phyloP scores from a whole-genome alignment of 37 sponge, comb jelly and placozoan species.

The Hexactinellida sp. region DNA sequence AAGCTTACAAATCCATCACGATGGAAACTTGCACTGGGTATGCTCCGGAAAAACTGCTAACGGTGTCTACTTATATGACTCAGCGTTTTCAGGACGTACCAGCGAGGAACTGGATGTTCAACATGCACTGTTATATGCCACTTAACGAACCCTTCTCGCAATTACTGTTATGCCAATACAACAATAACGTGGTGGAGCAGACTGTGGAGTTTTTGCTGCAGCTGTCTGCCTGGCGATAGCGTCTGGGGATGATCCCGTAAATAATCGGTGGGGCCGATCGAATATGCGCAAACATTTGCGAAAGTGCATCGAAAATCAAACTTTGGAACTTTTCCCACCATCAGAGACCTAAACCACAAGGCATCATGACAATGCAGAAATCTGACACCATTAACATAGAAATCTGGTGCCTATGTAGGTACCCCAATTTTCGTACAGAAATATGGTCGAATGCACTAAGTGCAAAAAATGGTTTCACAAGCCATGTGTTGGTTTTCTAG shows the following conservation, averaged over 20 bases:
- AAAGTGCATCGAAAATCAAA: background rate
- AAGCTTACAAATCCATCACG: background rate
- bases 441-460: background rate
- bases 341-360: background rate
- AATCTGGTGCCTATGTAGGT: background rate
- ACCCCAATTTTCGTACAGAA: background rate
- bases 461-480: background rate
- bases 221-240: background rate
- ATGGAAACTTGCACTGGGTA: background rate
- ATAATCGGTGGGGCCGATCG: background rate
- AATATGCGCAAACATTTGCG: background rate
- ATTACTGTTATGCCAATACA: background rate
- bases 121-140: background rate
- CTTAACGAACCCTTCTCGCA: background rate
- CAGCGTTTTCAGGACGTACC: background rate
- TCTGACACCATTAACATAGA: background rate
- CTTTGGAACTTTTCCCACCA: background rate
- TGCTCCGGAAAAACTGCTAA: background rate
- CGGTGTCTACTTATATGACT: background rate
- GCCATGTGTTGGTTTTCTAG: background rate
- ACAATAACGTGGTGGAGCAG: slow-evolving; percentile 16
- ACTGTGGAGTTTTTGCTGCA: slow-evolving; percentile 20
- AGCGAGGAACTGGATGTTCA: background rate
- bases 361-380: background rate
- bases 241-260: background rate